Evolutionary conservation across 2,797 vertebrate species (phyloP).

Genomic region (Chelon labrosus): DNA sequence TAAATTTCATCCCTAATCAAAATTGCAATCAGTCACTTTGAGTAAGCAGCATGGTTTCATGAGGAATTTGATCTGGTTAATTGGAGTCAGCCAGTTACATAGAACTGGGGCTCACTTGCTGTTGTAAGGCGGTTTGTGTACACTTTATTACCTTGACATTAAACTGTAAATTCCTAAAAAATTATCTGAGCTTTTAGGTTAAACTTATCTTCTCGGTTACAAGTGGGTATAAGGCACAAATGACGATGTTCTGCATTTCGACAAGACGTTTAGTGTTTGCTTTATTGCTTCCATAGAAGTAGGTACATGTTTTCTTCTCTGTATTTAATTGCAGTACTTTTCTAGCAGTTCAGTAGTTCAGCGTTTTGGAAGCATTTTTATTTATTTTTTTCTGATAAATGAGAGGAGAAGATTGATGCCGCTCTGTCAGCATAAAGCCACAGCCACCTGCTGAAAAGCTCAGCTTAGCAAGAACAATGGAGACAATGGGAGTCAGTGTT

Average conservation of each 20-base stretch:
- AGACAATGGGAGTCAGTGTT: slow-evolving; percentile 10
- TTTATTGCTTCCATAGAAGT: neutral
- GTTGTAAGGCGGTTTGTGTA: neutral
- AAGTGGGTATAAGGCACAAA: neutral
- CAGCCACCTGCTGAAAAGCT: slow-evolving; percentile 4
- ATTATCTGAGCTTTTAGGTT: too few species aligned
- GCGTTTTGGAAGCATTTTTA: neutral
- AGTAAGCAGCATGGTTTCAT: slow-evolving; percentile 35
- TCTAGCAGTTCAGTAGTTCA: neutral
- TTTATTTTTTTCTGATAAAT: neutral
- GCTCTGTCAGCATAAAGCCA: neutral
- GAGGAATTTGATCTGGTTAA: slow-evolving; percentile 57
- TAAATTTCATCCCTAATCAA: slow-evolving; percentile 54
- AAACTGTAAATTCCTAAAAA: neutral
- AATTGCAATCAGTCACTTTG: slow-evolving; percentile 58
- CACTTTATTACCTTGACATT: neutral
- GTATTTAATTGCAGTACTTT: neutral
- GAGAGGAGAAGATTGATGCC: neutral
- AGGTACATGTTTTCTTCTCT: neutral
- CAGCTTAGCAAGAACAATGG: slow-evolving; percentile 11
- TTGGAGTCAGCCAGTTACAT: slow-evolving; percentile 37
- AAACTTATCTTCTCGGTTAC: too few species aligned
- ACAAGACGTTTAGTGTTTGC: neutral
- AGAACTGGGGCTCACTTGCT: slow-evolving; percentile 35
- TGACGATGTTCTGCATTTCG: neutral